Conservation (phyloP, 2,113 vertebrate genomes). For the Sakesphorus luctuosus region DNA sequence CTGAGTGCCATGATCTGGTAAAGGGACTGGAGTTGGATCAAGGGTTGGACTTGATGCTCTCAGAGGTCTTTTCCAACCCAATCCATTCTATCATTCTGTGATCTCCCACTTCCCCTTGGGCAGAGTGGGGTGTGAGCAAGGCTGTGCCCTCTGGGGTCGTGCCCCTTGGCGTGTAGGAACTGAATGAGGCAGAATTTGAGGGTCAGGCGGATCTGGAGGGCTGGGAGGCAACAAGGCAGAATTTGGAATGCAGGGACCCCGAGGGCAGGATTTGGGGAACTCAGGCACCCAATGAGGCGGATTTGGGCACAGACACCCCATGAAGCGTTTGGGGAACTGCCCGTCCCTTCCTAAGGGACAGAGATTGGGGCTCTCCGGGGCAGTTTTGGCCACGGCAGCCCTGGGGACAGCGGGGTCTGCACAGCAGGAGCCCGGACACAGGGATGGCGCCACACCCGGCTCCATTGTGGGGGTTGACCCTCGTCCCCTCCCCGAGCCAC, state of each 20-base stretch:
- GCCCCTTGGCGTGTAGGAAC: neutral
- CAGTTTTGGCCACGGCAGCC: fast-evolving
- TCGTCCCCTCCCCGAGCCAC: neutral
- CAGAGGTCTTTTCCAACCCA: no score
- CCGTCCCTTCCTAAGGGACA: neutral
- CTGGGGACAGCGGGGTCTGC: neutral
- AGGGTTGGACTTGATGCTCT: no score
- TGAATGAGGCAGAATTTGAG: neutral
- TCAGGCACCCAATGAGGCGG: fast-evolving
- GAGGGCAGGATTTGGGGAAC: neutral
- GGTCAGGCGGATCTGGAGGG: neutral
- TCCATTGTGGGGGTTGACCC: neutral
- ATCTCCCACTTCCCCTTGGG: fast-evolving
- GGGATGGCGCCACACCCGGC: neutral
- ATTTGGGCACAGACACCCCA: neutral
- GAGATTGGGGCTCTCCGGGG: neutral
- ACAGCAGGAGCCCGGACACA: neutral
- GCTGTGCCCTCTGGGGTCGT: neutral
- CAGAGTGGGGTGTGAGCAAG: no score
- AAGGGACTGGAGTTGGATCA: no score
- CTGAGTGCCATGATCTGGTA: no score
- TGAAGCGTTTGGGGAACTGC: neutral
- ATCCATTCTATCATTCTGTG: no score
- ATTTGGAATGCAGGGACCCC: neutral
- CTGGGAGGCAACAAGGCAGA: neutral